A percentile compares a stretch with the other conserved stretches of the same genome.
Conservation (phyloP, 2,113 vertebrate species). For the Rutilus rutilus region DNA sequence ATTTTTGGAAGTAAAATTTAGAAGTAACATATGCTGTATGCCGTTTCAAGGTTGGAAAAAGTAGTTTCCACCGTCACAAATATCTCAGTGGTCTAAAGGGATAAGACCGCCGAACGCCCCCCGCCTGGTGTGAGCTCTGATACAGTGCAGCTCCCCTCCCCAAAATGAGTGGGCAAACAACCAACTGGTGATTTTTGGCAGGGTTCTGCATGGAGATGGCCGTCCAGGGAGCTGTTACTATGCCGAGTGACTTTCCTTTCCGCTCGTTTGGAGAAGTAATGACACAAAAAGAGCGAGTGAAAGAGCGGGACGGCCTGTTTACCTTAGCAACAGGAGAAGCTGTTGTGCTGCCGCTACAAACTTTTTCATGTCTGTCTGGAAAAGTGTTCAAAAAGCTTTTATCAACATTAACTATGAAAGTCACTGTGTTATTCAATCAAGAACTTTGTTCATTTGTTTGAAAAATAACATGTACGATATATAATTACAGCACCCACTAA, state of each 20-base stretch:
- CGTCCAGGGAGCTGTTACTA: slow-evolving; percentile 73
- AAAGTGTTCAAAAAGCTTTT: slow-evolving; percentile 58
- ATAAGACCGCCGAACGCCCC: not conserved
- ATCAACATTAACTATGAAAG: slow-evolving; percentile 21
- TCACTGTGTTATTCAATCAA: not conserved
- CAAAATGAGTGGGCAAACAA: slow-evolving; percentile 60
- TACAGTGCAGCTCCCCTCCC: not conserved
- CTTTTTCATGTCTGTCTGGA: slow-evolving; percentile 60
- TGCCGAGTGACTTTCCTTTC: slow-evolving; percentile 74
- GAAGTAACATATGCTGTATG: not conserved
- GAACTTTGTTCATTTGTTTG: not conserved
- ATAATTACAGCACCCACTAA: too few species aligned
- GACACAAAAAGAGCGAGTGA: slow-evolving; percentile 60
- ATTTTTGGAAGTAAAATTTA: not conserved
- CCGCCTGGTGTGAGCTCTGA: slow-evolving; percentile 14
- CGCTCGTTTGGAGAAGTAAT: slow-evolving; percentile 70
- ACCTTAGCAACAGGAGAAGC: slow-evolving; percentile 70
- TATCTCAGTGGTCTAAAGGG: not conserved
- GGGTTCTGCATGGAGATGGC: slow-evolving; percentile 59
- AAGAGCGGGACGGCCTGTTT: slow-evolving; percentile 67
- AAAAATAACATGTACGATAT: too few species aligned
- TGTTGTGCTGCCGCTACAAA: slow-evolving; percentile 66
- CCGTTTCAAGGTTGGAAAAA: slow-evolving; percentile 3
- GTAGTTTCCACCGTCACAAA: not conserved
- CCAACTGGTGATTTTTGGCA: slow-evolving; percentile 62